Percentiles rank a stretch among this genome's conserved stretches.
phyloP scores from a whole-genome alignment of 2,888 invertebrate genomes.

The Galerucella pusilla region DNA sequence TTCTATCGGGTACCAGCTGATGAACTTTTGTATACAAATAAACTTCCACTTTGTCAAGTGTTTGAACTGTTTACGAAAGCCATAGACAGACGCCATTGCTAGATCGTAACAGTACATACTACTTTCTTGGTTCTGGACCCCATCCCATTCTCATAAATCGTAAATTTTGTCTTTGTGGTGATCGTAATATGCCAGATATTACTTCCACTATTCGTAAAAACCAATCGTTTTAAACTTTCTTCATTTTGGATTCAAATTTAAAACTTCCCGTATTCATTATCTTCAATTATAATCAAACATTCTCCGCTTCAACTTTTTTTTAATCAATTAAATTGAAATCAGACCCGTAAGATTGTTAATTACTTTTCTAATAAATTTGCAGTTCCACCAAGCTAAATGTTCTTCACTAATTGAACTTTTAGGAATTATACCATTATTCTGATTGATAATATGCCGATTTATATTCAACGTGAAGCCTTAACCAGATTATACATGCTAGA shows the following conservation, averaged over 20 bases:
- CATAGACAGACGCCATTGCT: too few species aligned
- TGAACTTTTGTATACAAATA: too few species aligned
- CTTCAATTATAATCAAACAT: slow-evolving; percentile 20
- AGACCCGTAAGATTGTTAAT: slow-evolving; percentile 31
- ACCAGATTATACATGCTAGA: slow-evolving; percentile 41
- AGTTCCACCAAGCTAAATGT: slow-evolving; percentile 35
- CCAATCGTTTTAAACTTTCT: not conserved
- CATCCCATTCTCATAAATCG: not conserved
- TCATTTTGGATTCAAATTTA: not conserved
- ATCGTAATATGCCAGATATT: not conserved
- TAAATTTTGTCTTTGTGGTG: not conserved
- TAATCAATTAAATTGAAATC: slow-evolving; percentile 28
- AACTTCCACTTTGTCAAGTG: too few species aligned
- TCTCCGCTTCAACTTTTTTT: slow-evolving; percentile 17
- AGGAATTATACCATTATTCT: slow-evolving; percentile 42
- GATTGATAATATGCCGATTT: slow-evolving; percentile 45
- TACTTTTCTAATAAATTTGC: slow-evolving; percentile 37
- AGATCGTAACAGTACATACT: not conserved
- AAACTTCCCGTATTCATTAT: slow-evolving; percentile 17
- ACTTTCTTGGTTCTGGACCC: not conserved
- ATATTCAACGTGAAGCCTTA: slow-evolving; percentile 38
- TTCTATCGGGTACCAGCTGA: too few species aligned
- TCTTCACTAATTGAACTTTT: slow-evolving; percentile 39
- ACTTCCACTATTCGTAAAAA: not conserved
- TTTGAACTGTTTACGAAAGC: too few species aligned